Base-by-base conservation (phyloP, 2,113 vertebrate species). In the Erinaceus europaeus region DNA sequence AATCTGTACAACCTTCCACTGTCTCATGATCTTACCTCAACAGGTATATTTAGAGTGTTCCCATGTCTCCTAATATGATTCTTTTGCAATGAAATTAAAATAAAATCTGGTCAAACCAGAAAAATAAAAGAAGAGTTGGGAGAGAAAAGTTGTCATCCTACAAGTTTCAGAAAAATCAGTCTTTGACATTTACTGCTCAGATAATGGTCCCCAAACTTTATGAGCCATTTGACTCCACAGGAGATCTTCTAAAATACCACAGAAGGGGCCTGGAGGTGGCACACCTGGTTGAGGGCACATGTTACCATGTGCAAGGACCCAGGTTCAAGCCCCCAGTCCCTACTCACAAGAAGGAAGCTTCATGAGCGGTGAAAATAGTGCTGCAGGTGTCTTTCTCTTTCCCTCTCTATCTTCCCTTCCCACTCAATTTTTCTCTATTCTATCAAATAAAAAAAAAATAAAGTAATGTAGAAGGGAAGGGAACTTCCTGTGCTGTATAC, bases 31-130 rank as follows among this genome's bases (percentile, higher is more conserved):
- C 36, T 86, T 81, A 69, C 59, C 55, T 59, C 61, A 84, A 55
- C 0, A 27, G 27, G 52, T 18, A 73, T 64, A 52, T 59, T 42
- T 71, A 84, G 23, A 44, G 89, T 71, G 55, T 34, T 73, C 40
- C 84, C 34, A 4, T 69, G 83, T n/a, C 80, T 76, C 57, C 69
- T 50, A 55, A 68, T 57, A 34, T 73, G 53, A 75, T 73, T 77
- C 78, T 78, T 72, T 90, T 84, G 68, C 25, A 55, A 4, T 50
- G 68, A 53, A 85, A 87, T 53, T 5, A 20, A 86, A 84, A 83
- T 11, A 25, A 80, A 83, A 34, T 36, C 3, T 44, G 12, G 32
- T 17, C 74, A 21, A 25, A 29, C 34, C 32, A n/a, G 48, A 42
- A 53, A 81, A 11, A 50, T 50, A 53, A 13, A 59, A 73, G 5